These are phyloP conservation scores for Elgaria multicarinata DNA, from an alignment of 2,113 vertebrate genomes.

Conservation along the genomic window DNA sequence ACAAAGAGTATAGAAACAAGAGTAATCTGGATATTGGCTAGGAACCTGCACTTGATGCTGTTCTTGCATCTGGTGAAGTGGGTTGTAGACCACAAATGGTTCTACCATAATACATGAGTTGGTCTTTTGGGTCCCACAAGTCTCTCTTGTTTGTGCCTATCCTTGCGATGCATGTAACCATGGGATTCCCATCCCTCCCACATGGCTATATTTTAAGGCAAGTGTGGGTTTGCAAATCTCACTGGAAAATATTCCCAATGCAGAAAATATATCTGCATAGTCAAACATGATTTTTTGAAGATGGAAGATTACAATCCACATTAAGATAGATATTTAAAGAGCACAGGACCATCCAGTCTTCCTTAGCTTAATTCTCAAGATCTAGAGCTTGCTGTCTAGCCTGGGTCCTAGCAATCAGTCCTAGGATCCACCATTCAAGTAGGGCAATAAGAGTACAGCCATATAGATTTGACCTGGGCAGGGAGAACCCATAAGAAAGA, in stretches of 20 bases:
- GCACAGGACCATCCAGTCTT: not conserved
- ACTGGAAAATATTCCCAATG: not conserved
- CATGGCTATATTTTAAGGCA: not conserved
- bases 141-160: not conserved
- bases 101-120: too few relatives aligned
- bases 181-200: not conserved
- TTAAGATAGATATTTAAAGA: not conserved
- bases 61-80: too few relatives aligned
- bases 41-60: too few relatives aligned
- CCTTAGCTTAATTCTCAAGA: not conserved
- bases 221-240: not conserved
- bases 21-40: too few relatives aligned
- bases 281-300: not conserved
- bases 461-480: not conserved
- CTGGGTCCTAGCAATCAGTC: fast-evolving
- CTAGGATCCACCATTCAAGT: not conserved
- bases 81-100: too few relatives aligned
- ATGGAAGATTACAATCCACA: not conserved
- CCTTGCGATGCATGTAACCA: not conserved
- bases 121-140: too few relatives aligned
- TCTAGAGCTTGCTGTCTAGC: not conserved
- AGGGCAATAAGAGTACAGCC: too few relatives aligned
- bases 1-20: too few relatives aligned
- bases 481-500: not conserved
- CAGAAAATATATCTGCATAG: not conserved